Base-by-base conservation (phyloP, 92 coral and sea anemone genomes). In the Galaxea fascicularis region DNA sequence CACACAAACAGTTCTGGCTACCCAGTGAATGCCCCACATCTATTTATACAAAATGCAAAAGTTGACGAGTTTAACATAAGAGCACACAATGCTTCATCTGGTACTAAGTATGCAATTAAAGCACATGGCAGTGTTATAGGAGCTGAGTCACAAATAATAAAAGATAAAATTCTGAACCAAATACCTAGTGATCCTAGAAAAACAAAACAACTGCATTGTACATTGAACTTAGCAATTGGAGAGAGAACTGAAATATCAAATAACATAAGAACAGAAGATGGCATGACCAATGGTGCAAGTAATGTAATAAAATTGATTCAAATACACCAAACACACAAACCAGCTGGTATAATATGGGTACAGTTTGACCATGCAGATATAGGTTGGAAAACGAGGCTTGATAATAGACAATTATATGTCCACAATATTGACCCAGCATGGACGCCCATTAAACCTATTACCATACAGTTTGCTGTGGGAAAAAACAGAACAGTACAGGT, bases 391-490 rank as follows among this genome's bases (percentile, higher is more conserved):
- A 92, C 95, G 17, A 85, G 91, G 51, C 91, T 82, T 62, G 88
- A 89, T 3, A 89, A 89, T 49, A 89, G 89, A 56, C 81, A 87
- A 2, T 27, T 92, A 0, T 92, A 86, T 86, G 86, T 64, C 29
- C 54, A 67, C 31, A 91, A 93, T 18, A 92, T 92, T 89, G 82
- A 89, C 45, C 77, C 82, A 26, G 65, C 88, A 39, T 92, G 95
- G 92, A 92, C 92, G 21, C 91, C 95, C 72, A 83, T 92, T 26
- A 92, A 86, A 82, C 93, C 93, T 46, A 91, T 86, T 49, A 92
- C 89, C 27, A 82, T 88, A 65, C 91, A 86, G 78, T 92, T 92
- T 90, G 78, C 91, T 8, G 93, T 89, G 9, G 95, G 93, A 65
- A 92, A 82, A 89, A 92, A 79, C 64, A 90, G 76, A 78, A 69